Evolutionary conservation across 2,888 invertebrate species (phyloP), one percentile per base, ranked within the genome.

Genomic region (Podabrus alpinus): DNA sequence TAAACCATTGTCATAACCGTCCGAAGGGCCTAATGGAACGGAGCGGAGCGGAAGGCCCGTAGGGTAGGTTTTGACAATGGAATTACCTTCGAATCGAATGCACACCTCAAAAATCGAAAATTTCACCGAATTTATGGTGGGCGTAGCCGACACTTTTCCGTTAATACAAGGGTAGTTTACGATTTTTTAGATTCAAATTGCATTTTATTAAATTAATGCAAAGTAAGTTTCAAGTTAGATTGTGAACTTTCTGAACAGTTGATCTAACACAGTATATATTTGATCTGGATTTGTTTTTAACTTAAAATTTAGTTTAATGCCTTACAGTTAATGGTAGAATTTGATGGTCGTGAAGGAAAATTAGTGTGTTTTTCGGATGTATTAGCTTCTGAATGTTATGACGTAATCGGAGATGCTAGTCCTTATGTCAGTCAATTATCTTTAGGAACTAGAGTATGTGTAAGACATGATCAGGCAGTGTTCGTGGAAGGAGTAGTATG

Each of bases 361-460:
- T 88, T 92, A 61, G 89, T 94, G 79, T 90, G 92, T 83, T 96
- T 94, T 84, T 89, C 89, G 85, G 94, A 95, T 86, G 93, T 97
- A 79, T 91, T 97, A 81, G 94, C 93, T 82, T 90, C 90, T 81
- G 93, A 94, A 82, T 94, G 93, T 85, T 94, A 92, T 87, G 95
- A 96, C 88, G 93, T 98, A 85, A 96, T 98, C 83, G 93, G 96
- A 84, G 98, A 98, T 87, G 96, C 97, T 80, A 95, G 96, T 88
- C 98, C 98, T 29, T 94, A 92, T 84, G 91, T 93, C 82, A 93
- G 92, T 81, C 94, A 96, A 88, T 91, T 98, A 83, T 90, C 91
- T 79, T 88, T 94, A 75, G 95, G 95, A 59, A 93, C 94, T 68
- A 90, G 92, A 73, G 97, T 98, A 80, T 97, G 96, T 87, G 94